Percentiles rank a stretch among this genome's conserved stretches.
Conservation (phyloP, 2,888 invertebrate species). For the Drosophila gaucha region DNA sequence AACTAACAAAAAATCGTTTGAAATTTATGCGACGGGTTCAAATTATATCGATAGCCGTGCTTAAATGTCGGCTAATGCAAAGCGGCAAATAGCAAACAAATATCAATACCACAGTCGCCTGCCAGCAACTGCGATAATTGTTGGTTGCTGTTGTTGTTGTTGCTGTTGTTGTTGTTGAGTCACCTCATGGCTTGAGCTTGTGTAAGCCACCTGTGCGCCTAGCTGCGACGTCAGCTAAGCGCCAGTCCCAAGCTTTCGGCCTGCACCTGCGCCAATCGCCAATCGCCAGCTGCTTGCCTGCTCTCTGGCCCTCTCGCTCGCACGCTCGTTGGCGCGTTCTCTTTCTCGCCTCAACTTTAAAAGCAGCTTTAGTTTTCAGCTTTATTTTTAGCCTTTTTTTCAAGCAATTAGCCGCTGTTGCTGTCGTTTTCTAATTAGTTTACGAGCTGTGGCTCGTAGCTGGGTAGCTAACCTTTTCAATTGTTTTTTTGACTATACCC, state of each 20-base stretch:
- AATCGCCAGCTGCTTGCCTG: conserved; percentile 66
- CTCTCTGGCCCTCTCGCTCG: conserved; percentile 1
- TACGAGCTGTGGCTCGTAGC: conserved; percentile 49
- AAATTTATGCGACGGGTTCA: conserved; percentile 67
- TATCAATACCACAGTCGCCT: conserved; percentile 64
- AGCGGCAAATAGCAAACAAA: conserved; percentile 71
- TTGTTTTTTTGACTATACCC: conserved; percentile 53
- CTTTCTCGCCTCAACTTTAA: conserved; percentile 50
- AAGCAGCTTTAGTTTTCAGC: conserved; percentile 18
- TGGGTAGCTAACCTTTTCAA: conserved; percentile 72
- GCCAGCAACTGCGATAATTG: conserved; percentile 76
- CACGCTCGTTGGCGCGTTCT: conserved; percentile 48
- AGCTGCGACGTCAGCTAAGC: conserved; percentile 65
- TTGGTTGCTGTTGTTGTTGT: conserved; percentile 35
- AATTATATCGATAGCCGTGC: conserved; percentile 77
- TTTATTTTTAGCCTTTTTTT: conserved; percentile 28
- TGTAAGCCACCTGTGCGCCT: conserved; percentile 62
- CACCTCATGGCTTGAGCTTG: conserved; percentile 45
- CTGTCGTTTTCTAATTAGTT: conserved; percentile 73
- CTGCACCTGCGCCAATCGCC: conserved; percentile 80
- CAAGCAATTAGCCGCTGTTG: conserved; percentile 57
- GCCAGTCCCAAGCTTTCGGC: conserved; percentile 60
- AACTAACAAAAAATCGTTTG: conserved; percentile 48
- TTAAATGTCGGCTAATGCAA: conserved; percentile 80
- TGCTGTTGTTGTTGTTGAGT: conserved; percentile 41